Percentiles rank a stretch among this genome's conserved stretches.
Evolutionary conservation across 2,113 vertebrate genomes (phyloP).

Genomic region (Meleagris gallopavo): DNA sequence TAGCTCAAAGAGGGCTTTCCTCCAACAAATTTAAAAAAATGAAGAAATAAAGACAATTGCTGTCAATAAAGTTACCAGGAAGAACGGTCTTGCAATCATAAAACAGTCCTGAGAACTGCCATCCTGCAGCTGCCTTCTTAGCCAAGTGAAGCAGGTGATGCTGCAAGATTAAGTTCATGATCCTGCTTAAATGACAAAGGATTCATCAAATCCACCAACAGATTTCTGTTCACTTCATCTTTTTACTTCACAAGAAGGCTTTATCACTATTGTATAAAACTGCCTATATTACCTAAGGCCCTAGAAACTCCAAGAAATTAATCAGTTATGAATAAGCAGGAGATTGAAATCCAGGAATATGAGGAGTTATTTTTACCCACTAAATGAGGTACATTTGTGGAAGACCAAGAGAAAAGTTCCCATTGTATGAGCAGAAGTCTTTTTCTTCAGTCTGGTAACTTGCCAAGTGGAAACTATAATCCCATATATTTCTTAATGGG

Average conservation of each 20-base stretch:
- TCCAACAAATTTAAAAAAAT: not conserved
- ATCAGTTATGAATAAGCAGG: constrained; percentile 6
- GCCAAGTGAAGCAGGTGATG: not conserved
- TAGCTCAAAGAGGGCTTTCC: not conserved
- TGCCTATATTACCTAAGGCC: not conserved
- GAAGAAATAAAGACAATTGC: not conserved
- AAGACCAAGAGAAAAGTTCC: constrained; percentile 52
- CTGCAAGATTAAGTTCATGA: not conserved
- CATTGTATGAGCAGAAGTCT: constrained; percentile 60
- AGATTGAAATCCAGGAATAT: constrained; percentile 1
- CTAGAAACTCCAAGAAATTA: not conserved
- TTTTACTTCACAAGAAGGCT: not conserved
- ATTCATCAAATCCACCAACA: not conserved
- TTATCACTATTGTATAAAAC: not conserved
- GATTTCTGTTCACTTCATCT: not conserved
- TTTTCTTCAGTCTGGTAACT: constrained; percentile 37
- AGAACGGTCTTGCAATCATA: accelerated
- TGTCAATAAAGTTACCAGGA: not conserved
- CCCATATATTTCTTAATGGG: constrained; percentile 25
- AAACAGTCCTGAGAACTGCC: accelerated
- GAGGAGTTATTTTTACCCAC: constrained; percentile 40
- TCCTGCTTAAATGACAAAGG: not conserved
- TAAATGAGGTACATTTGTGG: constrained; percentile 22
- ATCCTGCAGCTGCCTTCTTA: accelerated
- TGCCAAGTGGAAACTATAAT: constrained; percentile 55